Percentiles rank a stretch among this genome's conserved stretches.
Evolutionary conservation across 2,113 vertebrate species (phyloP).

Genomic region (Phodopus roborovskii): DNA sequence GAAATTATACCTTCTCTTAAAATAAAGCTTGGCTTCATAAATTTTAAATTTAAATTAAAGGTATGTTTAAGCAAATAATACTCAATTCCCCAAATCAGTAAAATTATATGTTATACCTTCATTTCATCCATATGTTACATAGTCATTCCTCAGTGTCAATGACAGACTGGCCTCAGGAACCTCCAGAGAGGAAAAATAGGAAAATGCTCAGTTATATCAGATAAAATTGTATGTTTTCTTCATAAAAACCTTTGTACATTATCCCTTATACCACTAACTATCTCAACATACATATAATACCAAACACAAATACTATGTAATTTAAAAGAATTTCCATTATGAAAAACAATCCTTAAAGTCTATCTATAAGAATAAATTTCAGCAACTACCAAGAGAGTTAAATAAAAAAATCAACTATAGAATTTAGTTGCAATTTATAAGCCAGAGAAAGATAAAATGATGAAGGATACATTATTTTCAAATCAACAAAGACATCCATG

Average conservation of each 20-base stretch:
- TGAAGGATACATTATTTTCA: background rate
- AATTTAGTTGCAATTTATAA: background rate
- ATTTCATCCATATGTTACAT: no score
- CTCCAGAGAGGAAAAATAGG: background rate
- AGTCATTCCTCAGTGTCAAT: background rate
- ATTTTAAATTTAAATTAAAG: background rate
- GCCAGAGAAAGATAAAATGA: background rate
- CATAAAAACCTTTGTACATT: background rate
- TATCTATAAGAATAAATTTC: background rate
- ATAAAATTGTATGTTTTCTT: background rate
- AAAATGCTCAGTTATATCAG: background rate
- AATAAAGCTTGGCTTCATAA: background rate
- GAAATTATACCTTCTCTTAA: background rate
- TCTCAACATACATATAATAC: background rate
- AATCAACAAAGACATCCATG: background rate
- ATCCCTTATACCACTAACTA: background rate
- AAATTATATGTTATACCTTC: background rate
- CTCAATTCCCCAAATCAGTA: background rate
- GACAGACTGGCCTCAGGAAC: background rate
- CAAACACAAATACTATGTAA: background rate
- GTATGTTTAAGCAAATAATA: background rate
- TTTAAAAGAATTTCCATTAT: background rate
- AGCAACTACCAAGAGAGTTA: background rate
- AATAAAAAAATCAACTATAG: background rate
- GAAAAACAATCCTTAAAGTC: background rate